Conservation (phyloP, 1,140 invertebrate genomes). For the Ptiloglossa arizonensis region DNA sequence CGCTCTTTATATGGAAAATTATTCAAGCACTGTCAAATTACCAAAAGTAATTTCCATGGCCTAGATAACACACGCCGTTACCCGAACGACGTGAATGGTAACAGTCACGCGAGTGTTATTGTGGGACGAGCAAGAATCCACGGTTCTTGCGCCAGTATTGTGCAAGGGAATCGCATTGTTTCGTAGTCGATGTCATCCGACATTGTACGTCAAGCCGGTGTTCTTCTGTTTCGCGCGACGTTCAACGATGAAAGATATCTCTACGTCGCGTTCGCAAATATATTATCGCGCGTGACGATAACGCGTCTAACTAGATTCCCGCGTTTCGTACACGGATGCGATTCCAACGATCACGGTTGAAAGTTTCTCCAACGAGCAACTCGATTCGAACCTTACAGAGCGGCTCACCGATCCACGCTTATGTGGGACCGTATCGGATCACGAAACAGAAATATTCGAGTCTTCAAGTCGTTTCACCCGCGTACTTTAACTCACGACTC, state of each 20-base stretch:
- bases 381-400: too few relatives aligned
- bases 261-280: too few relatives aligned
- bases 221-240: background rate
- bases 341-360: too few relatives aligned
- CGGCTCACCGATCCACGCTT: too few relatives aligned
- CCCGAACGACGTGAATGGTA: constrained; percentile 19
- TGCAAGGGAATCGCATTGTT: constrained; percentile 28
- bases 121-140: constrained; percentile 14
- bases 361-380: too few relatives aligned
- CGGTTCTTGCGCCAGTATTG: constrained; percentile 19
- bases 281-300: too few relatives aligned
- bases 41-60: constrained; percentile 43
- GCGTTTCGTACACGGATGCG: too few relatives aligned
- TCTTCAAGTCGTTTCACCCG: too few relatives aligned
- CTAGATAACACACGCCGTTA: constrained; percentile 32
- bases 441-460: too few relatives aligned
- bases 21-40: constrained; percentile 28
- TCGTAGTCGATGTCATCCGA: constrained; percentile 25
- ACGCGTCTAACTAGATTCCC: too few relatives aligned
- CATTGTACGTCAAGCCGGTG: background rate
- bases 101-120: constrained; percentile 41
- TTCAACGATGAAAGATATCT: background rate
- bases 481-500: too few relatives aligned
- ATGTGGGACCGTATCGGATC: too few relatives aligned
- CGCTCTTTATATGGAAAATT: constrained; percentile 3